Evolutionary conservation across 2,888 invertebrate species (phyloP), one percentile per base, ranked within the genome.

Genomic region (Carpatolechia fugitivella): DNA sequence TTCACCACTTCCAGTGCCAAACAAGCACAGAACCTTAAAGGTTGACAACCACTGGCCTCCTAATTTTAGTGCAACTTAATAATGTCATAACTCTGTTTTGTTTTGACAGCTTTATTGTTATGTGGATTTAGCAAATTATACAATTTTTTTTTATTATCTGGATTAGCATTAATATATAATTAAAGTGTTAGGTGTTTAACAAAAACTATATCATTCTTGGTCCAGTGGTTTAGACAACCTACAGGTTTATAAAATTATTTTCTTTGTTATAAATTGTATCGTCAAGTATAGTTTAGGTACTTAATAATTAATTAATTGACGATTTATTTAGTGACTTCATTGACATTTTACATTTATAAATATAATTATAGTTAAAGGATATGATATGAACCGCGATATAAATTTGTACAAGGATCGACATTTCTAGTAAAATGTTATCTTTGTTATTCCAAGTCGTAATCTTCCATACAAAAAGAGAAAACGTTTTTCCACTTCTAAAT

Each of bases 11-110:
- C n/a, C n/a, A n/a, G n/a, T n/a, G n/a, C n/a, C n/a, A 24, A 24
- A 24, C 24, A 24, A n/a, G n/a, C 24, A 6, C 24, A 24, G 24
- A 40, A 14, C 4, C 8, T 18, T 11, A 30, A 40, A 13, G 30
- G 52, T 52, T 52, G n/a, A 8, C 30, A 30, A 31, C 52, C 52
- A 13, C 46, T 53, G 38, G 6, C 11, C n/a, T 8, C 13, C 52
- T 11, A 41, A 55, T 47, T 51, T 48, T 52, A 47, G 31, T 52
- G 14, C 38, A 52, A 50, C 29, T 35, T 47, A 56, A 56, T 52
- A 52, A 52, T 52, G 41, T 56, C 56, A 49, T 56, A 52, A 56
- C 48, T 56, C 30, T 41, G 56, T 52, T 52, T n/a, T 41, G 41
- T 52, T 52, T 8, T 56, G 51, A 56, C 55, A 52, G 55, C 8